These are phyloP conservation scores for Ariolimax columbianus DNA, from an alignment of 2,888 invertebrate genomes.

Conservation along the genomic window DNA sequence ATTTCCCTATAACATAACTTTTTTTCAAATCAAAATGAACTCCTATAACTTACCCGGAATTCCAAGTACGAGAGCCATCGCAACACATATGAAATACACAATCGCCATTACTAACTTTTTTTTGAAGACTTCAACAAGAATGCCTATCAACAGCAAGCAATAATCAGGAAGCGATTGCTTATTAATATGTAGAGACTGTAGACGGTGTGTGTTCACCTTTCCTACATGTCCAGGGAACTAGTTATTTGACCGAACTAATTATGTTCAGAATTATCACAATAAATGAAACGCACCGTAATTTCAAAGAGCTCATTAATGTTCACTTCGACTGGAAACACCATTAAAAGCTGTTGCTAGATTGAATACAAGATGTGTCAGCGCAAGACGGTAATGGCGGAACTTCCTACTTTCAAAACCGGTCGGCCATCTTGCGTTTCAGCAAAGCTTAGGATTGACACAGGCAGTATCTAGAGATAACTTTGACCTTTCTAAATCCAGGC, in stretches of 20 bases:
- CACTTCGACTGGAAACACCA: neutral
- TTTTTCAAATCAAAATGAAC: neutral
- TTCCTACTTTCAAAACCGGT: conserved; percentile 5
- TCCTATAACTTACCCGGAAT: neutral
- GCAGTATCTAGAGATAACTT: neutral
- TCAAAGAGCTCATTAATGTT: neutral
- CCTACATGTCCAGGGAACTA: neutral
- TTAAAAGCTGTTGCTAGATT: neutral
- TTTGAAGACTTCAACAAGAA: neutral
- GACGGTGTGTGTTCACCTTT: neutral
- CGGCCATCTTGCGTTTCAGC: conserved; percentile 22
- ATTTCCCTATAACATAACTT: too few species aligned
- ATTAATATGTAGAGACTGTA: neutral
- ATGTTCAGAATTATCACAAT: neutral
- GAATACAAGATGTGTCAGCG: neutral
- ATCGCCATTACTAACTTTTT: neutral
- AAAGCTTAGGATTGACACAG: neutral
- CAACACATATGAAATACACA: neutral
- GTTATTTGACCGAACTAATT: neutral
- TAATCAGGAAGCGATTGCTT: neutral
- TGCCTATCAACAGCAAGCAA: neutral
- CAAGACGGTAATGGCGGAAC: conserved; percentile 15
- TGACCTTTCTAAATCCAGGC: neutral
- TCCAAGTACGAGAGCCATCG: neutral
- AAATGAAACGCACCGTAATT: neutral